These are phyloP conservation scores for Tiliacea aurago DNA, from an alignment of 2,888 invertebrate species.

Conservation along the genomic window DNA sequence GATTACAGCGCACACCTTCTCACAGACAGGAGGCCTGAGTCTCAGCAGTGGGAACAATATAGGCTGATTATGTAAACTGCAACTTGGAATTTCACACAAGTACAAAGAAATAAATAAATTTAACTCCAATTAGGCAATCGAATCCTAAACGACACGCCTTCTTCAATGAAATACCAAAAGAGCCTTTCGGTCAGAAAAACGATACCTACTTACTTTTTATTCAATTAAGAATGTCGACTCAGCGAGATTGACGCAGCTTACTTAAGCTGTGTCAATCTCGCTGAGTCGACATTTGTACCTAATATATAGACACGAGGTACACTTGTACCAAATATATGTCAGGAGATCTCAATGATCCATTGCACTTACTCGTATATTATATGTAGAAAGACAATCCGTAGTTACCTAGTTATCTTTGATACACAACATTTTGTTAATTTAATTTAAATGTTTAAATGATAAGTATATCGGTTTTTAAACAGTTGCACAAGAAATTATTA, in stretches of 20 bases:
- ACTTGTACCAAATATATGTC: neutral
- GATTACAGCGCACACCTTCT: no score
- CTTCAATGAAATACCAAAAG: no score
- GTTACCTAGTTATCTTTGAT: neutral
- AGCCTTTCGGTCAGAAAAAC: neutral
- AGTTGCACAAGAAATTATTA: neutral
- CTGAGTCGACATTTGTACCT: neutral
- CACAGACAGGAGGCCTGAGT: no score
- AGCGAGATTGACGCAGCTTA: neutral
- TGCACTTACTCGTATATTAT: neutral
- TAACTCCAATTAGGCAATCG: no score
- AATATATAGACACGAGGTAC: no score
- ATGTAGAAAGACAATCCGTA: neutral
- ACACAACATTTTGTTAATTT: neutral
- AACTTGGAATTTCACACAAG: no score
- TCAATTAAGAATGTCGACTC: neutral
- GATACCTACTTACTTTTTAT: neutral
- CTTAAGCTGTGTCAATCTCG: no score
- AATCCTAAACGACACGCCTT: no score
- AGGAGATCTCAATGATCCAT: neutral
- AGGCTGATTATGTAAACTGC: no score
- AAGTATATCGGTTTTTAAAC: conserved; percentile 50
- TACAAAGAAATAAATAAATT: no score
- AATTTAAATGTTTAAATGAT: neutral
- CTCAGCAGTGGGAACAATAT: no score